Evolutionary conservation across 2,888 invertebrate species (phyloP), one percentile per base, ranked within the genome.

Genomic region (Meloe dianella): DNA sequence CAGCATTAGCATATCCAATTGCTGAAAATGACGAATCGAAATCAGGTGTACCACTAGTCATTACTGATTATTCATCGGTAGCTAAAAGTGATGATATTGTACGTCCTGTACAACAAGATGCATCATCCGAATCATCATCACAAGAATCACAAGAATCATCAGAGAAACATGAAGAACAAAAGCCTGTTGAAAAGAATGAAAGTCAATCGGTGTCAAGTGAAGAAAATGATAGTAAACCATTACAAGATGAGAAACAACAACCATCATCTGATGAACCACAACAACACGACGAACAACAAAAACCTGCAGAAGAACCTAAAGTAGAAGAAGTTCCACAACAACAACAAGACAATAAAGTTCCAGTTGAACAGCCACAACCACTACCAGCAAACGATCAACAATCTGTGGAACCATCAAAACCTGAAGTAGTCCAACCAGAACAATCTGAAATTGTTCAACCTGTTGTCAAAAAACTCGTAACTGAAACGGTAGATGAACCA

Each of bases 1-100:
- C 83, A 24, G 84, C 80, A 35, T 77, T 87, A 77, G 87, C 89
- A 47, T 87, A 88, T 86, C 91, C 91, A 60, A 84, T 90, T 56
- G 89, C 87, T 47, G 89, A 89, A 66, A 81, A 83, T 47, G 80
- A 80, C 63, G 77, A 78, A 61, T 54, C 57, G 29, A 74, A 77
- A 68, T 69, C 79, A 12, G 73, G 75, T 63, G 79, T 79, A 61
- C 85, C 84, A 54, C 79, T 83, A 67, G 84, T 84, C 72, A 83
- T 83, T 68, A 80, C 84, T 51, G 84, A 84, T 72, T 81, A 84
- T 75, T 79, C 85, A 12, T 80, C 82, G 47, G 84, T 84, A 10
- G 81, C 82, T 14, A 80, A 83, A 71, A 76, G 78, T 14, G 80
- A 84, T 71, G 80, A 75, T 67, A 60, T 70, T 30, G 69, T 64